A percentile compares a stretch with the other conserved stretches of the same genome.
Evolutionary conservation across 2,888 invertebrate species (phyloP).

Genomic region (Anoncus sp.): DNA sequence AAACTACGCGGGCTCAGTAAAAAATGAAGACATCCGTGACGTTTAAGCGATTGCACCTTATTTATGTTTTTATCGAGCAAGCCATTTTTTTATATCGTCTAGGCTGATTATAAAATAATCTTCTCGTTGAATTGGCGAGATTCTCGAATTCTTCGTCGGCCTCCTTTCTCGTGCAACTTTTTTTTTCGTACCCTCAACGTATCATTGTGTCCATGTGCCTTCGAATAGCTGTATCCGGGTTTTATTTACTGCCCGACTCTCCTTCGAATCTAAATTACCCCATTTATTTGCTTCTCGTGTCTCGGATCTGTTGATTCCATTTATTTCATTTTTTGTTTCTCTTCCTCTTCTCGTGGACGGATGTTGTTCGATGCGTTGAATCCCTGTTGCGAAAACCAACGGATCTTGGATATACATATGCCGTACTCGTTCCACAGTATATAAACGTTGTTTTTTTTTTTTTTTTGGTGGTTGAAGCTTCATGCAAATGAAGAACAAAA

Average conservation of each 20-base stretch:
- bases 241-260: constrained; percentile 35
- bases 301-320: constrained; percentile 3
- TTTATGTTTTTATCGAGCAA: background rate
- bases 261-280: constrained; percentile 44
- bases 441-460: constrained; percentile 36
- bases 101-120: constrained; percentile 33
- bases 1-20: too few relatives aligned
- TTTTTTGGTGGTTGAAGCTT: constrained; percentile 7
- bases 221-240: constrained; percentile 37
- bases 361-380: constrained; percentile 54
- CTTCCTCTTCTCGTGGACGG: constrained; percentile 26
- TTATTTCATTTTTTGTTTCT: constrained; percentile 21
- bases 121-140: background rate
- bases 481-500: constrained; percentile 21
- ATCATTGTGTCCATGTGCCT: background rate
- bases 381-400: constrained; percentile 49
- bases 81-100: background rate
- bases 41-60: background rate
- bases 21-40: background rate
- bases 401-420: constrained; percentile 19
- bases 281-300: constrained; percentile 45
- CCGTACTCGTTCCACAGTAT: constrained; percentile 8
- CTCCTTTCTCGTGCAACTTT: background rate
- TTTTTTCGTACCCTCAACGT: background rate
- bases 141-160: constrained; percentile 7